Evolutionary conservation across 2,797 vertebrate species (phyloP).

Genomic region (Anisognathus igniventris): DNA sequence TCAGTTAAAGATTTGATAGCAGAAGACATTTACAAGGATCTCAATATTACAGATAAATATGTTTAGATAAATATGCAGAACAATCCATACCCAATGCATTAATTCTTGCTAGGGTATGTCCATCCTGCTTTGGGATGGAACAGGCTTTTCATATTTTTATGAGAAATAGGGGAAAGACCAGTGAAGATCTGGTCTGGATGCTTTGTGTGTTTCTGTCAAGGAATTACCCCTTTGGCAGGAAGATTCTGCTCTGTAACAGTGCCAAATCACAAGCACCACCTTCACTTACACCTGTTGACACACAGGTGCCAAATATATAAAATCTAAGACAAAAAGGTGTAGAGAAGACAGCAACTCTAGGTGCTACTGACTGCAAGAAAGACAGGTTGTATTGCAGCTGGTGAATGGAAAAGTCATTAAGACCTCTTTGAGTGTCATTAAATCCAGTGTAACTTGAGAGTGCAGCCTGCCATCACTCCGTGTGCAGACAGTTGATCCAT

Average conservation of each 20-base stretch:
- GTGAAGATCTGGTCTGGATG: background rate
- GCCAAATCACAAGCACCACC: background rate
- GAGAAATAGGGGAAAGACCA: background rate
- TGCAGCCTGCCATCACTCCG: background rate
- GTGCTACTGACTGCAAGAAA: background rate
- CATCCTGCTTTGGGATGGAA: background rate
- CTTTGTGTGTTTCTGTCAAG: background rate
- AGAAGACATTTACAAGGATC: background rate
- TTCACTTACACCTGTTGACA: background rate
- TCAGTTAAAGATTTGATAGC: background rate
- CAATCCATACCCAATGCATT: background rate
- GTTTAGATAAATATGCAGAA: background rate
- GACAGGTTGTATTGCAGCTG: slow-evolving; percentile 16
- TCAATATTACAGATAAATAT: background rate
- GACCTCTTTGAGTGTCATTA: slow-evolving; percentile 11
- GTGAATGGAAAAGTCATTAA: slow-evolving; percentile 54
- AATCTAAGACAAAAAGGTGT: background rate
- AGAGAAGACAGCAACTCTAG: background rate
- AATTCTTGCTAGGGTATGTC: background rate
- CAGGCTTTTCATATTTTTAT: background rate
- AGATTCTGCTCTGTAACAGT: background rate
- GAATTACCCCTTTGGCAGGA: background rate
- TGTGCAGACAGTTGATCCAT: background rate
- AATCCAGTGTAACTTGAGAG: slow-evolving; percentile 38
- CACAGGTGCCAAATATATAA: background rate